Percentiles rank a stretch among this genome's conserved stretches.
These are phyloP conservation scores for Agonopterix arenella DNA, from an alignment of 2,888 invertebrate genomes.

Conservation along the genomic window DNA sequence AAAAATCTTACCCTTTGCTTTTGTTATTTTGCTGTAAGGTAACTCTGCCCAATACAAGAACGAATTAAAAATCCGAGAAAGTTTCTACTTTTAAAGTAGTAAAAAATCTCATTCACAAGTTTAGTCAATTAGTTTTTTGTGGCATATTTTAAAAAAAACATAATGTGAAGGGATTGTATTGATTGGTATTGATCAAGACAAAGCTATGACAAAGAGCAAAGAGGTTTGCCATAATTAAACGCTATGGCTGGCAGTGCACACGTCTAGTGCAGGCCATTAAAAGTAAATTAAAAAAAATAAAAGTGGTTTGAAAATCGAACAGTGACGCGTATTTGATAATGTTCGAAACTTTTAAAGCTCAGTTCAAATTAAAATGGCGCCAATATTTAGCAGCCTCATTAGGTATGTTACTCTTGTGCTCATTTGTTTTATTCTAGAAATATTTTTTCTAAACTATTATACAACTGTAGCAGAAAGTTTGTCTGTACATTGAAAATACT, in stretches of 20 bases:
- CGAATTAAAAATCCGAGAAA: no score
- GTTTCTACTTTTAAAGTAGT: background rate
- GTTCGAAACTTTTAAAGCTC: conserved; percentile 39
- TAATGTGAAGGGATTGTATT: conserved; percentile 37
- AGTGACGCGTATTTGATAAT: conserved; percentile 17
- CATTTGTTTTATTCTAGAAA: no score
- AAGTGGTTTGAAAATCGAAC: background rate
- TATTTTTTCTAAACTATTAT: no score
- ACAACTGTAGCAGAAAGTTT: no score
- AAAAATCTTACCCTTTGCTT: no score
- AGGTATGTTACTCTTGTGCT: no score
- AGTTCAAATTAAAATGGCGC: conserved; percentile 59
- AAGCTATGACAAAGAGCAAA: no score
- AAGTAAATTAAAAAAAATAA: conserved; percentile 7
- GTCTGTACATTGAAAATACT: no score
- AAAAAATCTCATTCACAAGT: background rate
- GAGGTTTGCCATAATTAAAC: conserved; percentile 29
- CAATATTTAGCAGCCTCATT: conserved; percentile 68
- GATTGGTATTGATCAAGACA: conserved; percentile 10
- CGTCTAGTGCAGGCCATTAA: conserved; percentile 23
- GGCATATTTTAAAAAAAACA: no score
- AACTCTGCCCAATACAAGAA: no score
- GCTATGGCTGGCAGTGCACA: conserved; percentile 35
- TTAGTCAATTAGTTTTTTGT: background rate
- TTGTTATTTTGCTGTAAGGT: no score